Conservation (phyloP, 2,797 vertebrate genomes). For the Octomys mimax region DNA sequence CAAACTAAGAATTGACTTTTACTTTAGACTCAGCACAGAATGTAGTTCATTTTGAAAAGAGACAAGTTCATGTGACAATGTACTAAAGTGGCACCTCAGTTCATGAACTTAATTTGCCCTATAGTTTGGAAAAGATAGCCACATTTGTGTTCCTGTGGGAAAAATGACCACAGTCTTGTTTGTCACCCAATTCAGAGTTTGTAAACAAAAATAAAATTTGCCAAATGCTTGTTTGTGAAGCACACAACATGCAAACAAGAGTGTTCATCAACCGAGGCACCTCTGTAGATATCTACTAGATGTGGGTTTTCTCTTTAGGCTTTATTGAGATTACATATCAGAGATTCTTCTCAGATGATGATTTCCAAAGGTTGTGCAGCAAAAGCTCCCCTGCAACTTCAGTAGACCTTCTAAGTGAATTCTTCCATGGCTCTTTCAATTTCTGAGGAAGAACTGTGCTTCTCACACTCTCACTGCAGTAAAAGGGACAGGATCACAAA, state of each 20-base stretch:
- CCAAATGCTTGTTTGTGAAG: background rate
- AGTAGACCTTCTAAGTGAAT: background rate
- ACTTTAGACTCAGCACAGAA: slow-evolving; percentile 29
- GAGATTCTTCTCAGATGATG: slow-evolving; percentile 29
- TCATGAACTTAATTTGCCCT: background rate
- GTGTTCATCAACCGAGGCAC: background rate
- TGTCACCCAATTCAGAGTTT: background rate
- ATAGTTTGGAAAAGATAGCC: background rate
- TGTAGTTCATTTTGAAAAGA: background rate
- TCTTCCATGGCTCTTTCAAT: background rate
- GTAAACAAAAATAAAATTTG: background rate
- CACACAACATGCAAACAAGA: background rate
- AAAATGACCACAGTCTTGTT: background rate
- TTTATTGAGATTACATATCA: background rate
- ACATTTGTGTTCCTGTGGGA: background rate
- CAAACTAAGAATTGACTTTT: slow-evolving; percentile 21
- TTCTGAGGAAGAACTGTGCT: background rate
- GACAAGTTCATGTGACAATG: background rate
- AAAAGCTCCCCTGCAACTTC: background rate
- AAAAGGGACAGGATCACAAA: background rate
- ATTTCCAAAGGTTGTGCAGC: background rate
- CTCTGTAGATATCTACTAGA: background rate
- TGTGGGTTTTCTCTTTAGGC: background rate
- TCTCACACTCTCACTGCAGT: background rate
- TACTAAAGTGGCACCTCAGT: background rate